A percentile compares a stretch with the other conserved stretches of the same genome.
Evolutionary conservation across 2,797 vertebrate genomes (phyloP).

Genomic region (Gouania willdenowi): DNA sequence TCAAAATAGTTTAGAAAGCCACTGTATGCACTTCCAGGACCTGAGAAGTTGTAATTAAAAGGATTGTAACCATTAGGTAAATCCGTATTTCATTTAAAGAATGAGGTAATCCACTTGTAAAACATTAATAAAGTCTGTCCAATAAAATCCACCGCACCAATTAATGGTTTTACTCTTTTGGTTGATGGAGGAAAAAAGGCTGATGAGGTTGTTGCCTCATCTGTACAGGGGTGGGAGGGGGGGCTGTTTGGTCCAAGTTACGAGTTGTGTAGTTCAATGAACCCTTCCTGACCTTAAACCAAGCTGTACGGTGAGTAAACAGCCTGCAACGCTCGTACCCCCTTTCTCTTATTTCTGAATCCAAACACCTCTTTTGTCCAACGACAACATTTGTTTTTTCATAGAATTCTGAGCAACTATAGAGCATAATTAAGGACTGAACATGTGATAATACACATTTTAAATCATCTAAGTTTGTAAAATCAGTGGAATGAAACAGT

Average conservation of each 20-base stretch:
- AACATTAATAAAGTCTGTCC: conserved; percentile 45
- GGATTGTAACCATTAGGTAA: conserved; percentile 20
- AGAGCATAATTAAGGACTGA: no score
- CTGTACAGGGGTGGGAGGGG: no score
- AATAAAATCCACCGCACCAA: conserved; percentile 36
- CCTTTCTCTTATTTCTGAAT: no score
- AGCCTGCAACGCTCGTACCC: conserved; percentile 39
- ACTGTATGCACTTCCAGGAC: conserved; percentile 54
- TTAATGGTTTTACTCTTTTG: conserved; percentile 40
- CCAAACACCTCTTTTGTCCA: no score
- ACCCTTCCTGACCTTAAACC: no score
- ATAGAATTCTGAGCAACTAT: no score
- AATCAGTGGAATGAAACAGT: no score
- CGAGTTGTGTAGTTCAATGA: no score
- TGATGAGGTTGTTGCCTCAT: conserved; percentile 30
- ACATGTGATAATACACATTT: no score
- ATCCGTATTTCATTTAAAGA: conserved; percentile 37
- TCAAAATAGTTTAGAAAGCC: conserved; percentile 20
- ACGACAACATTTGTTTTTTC: no score
- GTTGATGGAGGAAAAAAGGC: conserved; percentile 17
- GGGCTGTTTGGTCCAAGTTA: no score
- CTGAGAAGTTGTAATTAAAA: conserved; percentile 26
- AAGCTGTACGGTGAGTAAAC: conserved; percentile 51
- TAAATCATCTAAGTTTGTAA: no score
- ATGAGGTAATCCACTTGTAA: conserved; percentile 45